A percentile compares a stretch with the other conserved stretches of the same genome.
Conservation (phyloP, 2,113 vertebrate species). For the Neolamprologus hecqui region DNA sequence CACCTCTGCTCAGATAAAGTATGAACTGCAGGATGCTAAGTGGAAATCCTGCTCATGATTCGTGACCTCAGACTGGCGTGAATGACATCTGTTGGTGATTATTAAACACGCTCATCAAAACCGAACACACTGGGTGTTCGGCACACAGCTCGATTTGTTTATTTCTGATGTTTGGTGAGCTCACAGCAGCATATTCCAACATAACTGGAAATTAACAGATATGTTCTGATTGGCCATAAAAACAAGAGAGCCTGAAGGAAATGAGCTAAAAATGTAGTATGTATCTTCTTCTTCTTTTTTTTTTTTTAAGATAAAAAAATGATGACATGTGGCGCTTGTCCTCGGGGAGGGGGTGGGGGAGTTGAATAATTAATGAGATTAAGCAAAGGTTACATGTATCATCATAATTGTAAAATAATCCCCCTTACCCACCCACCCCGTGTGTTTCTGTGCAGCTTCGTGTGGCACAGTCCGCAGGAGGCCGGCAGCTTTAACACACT, state of each 20-base stretch:
- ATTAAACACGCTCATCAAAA: not conserved
- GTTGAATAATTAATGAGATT: not conserved
- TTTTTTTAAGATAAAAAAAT: not conserved
- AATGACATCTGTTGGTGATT: not conserved
- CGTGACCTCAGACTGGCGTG: not conserved
- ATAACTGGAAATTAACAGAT: constrained; percentile 22
- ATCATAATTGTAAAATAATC: not conserved
- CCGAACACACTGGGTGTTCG: not conserved
- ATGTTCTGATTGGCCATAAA: constrained; percentile 9
- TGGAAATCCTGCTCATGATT: not conserved
- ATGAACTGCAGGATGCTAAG: not conserved
- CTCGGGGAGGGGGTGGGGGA: not conserved
- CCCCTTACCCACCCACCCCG: not conserved
- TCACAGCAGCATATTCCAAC: not conserved
- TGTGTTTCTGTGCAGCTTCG: not conserved
- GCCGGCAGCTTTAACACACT: not conserved
- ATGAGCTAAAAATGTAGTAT: not conserved
- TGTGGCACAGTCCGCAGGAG: not conserved
- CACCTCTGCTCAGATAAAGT: not conserved
- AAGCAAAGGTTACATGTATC: not conserved
- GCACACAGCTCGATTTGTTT: not conserved
- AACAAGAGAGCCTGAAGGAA: constrained; percentile 4
- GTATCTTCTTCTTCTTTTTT: not conserved
- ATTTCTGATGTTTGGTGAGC: not conserved
- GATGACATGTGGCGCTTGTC: not conserved